Evolutionary conservation across 2,888 invertebrate genomes (phyloP).

Genomic region (Gnatocerus cornutus): DNA sequence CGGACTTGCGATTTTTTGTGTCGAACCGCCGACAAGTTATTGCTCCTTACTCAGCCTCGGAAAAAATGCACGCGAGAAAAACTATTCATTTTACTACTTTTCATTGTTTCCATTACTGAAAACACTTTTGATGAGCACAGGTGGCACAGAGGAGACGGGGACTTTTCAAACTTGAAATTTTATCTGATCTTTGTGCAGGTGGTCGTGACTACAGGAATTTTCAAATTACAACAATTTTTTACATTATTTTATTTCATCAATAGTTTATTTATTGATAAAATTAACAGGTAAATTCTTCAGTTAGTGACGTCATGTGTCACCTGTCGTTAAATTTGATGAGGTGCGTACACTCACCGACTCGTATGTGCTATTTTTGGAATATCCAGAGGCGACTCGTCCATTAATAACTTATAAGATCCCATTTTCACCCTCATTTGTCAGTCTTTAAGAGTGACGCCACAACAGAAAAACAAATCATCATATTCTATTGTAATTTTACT

Average conservation of each 20-base stretch:
- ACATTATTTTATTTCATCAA: not conserved
- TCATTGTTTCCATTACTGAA: no score
- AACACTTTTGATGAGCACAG: no score
- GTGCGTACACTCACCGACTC: slow-evolving; percentile 14
- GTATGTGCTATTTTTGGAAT: slow-evolving; percentile 18
- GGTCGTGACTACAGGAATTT: not conserved
- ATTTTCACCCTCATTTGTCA: no score
- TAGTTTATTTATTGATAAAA: not conserved
- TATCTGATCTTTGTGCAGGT: not conserved
- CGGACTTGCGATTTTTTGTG: slow-evolving; percentile 52
- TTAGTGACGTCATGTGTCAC: slow-evolving; percentile 35
- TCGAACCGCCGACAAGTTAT: slow-evolving; percentile 24
- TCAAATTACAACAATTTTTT: not conserved
- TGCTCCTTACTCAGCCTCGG: slow-evolving; percentile 29
- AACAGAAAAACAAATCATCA: not conserved
- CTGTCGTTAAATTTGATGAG: slow-evolving; percentile 22
- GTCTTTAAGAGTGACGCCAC: no score
- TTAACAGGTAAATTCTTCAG: slow-evolving; percentile 14
- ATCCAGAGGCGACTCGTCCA: slow-evolving; percentile 26
- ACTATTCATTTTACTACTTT: slow-evolving; percentile 2
- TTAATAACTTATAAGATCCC: not conserved
- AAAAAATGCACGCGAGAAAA: slow-evolving; percentile 26
- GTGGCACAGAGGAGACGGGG: not conserved
- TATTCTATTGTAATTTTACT: no score
- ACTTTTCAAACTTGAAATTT: not conserved